Conservation (phyloP, 53 echinoderm and acorn worm species). For the Hippasteria phrygiana region DNA sequence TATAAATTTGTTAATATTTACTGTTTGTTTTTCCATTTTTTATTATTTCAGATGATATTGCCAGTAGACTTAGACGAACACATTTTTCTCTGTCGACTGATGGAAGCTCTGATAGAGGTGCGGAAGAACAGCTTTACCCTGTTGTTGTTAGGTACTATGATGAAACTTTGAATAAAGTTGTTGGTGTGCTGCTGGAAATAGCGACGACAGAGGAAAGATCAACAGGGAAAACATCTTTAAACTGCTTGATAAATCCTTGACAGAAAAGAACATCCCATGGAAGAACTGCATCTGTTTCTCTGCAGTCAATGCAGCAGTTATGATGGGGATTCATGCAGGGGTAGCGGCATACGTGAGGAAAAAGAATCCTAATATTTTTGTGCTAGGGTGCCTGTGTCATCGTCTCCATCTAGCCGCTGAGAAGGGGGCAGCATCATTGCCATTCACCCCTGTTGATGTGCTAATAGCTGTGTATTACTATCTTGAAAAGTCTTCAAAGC, state of each 20-base stretch:
- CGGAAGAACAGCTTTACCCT: constrained; percentile 53
- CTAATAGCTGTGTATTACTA: constrained; percentile 63
- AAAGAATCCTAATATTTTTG: constrained; percentile 62
- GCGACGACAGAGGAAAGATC: constrained; percentile 68
- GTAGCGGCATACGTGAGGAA: constrained; percentile 66
- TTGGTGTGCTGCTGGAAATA: constrained; percentile 70
- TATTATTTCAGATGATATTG: no score
- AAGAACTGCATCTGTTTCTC: constrained; percentile 64
- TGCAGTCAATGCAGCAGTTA: constrained; percentile 70
- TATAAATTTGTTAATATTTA: no score
- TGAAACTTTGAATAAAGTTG: constrained; percentile 59
- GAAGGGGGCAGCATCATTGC: constrained; percentile 58
- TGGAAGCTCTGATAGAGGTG: constrained; percentile 40
- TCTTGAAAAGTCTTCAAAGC: constrained; percentile 63
- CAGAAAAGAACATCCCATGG: constrained; percentile 61
- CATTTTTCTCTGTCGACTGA: constrained; percentile 51
- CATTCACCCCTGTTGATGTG: constrained; percentile 52
- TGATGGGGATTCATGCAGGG: constrained; percentile 64
- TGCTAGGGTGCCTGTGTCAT: constrained; percentile 67
- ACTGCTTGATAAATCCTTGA: constrained; percentile 56
- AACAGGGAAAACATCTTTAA: constrained; percentile 68
- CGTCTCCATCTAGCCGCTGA: constrained; percentile 72
- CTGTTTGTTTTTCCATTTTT: no score
- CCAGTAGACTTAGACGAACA: no score
- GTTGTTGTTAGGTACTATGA: constrained; percentile 45